Conservation (phyloP, 2,113 vertebrate species). For the Talpa occidentalis region DNA sequence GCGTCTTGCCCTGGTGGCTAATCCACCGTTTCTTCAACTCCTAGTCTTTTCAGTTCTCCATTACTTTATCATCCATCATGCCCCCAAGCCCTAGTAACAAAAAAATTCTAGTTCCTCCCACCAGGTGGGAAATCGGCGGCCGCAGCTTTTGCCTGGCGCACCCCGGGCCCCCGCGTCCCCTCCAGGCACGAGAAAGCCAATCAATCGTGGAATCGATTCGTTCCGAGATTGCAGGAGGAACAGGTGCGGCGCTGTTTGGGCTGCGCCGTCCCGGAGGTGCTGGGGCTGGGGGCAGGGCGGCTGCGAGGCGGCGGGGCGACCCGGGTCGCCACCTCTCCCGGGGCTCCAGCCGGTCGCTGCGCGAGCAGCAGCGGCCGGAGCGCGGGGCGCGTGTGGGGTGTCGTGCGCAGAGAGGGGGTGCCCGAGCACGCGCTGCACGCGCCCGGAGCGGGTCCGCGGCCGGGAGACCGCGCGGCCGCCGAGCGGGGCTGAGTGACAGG, state of each 20-base stretch:
- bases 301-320: background rate
- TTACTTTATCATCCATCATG: background rate
- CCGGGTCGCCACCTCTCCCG: background rate
- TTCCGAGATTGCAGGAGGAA: conserved; percentile 44
- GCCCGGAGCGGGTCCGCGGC: background rate
- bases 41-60: background rate
- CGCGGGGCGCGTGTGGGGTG: background rate
- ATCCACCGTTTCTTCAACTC: background rate
- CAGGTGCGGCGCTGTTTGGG: conserved; percentile 63
- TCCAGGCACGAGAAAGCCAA: conserved; percentile 50
- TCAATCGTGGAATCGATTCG: conserved; percentile 48
- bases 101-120: conserved; percentile 32
- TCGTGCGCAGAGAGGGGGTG: background rate
- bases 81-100: background rate
- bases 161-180: background rate
- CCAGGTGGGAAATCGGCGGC: background rate
- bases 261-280: background rate
- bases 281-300: background rate
- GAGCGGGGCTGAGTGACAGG: conserved; percentile 50
- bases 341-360: background rate
- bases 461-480: background rate
- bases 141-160: background rate
- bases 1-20: background rate
- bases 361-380: background rate
- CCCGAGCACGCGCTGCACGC: background rate